phyloP scores from a whole-genome alignment of 2,113 vertebrate species.

The Hyperopisus bebe region DNA sequence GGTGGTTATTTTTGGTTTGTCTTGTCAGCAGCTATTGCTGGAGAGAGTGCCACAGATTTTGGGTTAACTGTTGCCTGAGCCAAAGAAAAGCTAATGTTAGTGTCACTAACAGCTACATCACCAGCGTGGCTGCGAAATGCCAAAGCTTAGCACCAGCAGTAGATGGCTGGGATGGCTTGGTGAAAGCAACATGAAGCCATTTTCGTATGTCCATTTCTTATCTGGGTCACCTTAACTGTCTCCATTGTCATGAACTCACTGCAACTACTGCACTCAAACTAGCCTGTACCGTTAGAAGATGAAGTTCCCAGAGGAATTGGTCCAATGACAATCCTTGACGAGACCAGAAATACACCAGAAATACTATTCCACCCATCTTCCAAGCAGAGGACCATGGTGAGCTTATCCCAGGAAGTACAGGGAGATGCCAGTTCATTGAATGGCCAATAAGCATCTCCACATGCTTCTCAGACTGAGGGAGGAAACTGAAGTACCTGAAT shows the following conservation, averaged over 20 bases:
- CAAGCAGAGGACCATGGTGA: neutral
- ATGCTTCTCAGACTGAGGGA: neutral
- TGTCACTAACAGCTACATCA: neutral
- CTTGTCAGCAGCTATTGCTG: neutral
- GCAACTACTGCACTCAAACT: neutral
- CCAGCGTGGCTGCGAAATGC: neutral
- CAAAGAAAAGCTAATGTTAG: neutral
- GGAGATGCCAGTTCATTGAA: neutral
- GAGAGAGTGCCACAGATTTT: neutral
- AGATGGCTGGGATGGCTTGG: neutral
- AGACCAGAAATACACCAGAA: neutral
- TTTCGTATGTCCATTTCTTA: neutral
- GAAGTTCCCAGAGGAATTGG: neutral
- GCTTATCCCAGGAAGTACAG: neutral
- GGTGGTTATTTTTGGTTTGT: neutral
- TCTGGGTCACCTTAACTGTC: neutral
- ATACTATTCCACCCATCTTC: neutral
- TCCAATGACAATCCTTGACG: neutral
- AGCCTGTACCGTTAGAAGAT: neutral
- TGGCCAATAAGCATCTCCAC: neutral
- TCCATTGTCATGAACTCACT: neutral
- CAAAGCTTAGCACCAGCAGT: neutral
- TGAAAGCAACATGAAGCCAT: neutral
- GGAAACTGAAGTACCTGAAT: neutral
- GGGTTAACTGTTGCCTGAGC: neutral